A percentile compares a stretch with the other conserved stretches of the same genome.
phyloP scores from a whole-genome alignment of 2,113 vertebrate genomes.

The Salvelinus namaycush region DNA sequence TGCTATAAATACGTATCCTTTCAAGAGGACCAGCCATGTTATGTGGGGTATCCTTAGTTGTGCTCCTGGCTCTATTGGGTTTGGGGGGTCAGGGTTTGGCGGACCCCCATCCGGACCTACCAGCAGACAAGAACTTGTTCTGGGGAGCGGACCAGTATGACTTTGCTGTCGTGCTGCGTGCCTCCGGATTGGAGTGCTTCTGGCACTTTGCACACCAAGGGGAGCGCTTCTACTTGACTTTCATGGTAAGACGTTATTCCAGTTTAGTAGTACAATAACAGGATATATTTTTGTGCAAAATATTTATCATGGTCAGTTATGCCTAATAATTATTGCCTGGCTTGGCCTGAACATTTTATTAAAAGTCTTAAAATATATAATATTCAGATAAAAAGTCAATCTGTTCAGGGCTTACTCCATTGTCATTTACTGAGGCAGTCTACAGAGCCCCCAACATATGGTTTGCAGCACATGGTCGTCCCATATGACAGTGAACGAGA shows the following conservation, averaged over 20 bases:
- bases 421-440: neutral
- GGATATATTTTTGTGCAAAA: too few species aligned
- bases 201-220: slow-evolving; percentile 29
- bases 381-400: too few species aligned
- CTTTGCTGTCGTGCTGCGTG: slow-evolving; percentile 81
- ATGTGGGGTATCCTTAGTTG: neutral
- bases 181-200: slow-evolving; percentile 77
- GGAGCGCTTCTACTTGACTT: slow-evolving; percentile 76
- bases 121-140: slow-evolving; percentile 73
- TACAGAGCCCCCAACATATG: neutral
- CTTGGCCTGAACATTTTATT: too few species aligned
- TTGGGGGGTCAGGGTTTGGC: slow-evolving; percentile 14
- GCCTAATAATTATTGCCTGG: too few species aligned
- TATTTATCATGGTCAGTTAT: too few species aligned
- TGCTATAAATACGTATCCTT: neutral
- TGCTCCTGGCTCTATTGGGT: slow-evolving; percentile 49
- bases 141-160: slow-evolving; percentile 82
- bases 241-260: slow-evolving; percentile 73
- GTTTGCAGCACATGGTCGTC: neutral
- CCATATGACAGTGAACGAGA: neutral
- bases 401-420: neutral
- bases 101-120: slow-evolving; percentile 37
- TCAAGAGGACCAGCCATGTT: slow-evolving; percentile 43
- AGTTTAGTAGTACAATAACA: neutral
- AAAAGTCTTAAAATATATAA: neutral